Percentiles rank a stretch among this genome's conserved stretches.
Conservation (phyloP, 2,797 vertebrate genomes). For the Premnoplex brunnescens region DNA sequence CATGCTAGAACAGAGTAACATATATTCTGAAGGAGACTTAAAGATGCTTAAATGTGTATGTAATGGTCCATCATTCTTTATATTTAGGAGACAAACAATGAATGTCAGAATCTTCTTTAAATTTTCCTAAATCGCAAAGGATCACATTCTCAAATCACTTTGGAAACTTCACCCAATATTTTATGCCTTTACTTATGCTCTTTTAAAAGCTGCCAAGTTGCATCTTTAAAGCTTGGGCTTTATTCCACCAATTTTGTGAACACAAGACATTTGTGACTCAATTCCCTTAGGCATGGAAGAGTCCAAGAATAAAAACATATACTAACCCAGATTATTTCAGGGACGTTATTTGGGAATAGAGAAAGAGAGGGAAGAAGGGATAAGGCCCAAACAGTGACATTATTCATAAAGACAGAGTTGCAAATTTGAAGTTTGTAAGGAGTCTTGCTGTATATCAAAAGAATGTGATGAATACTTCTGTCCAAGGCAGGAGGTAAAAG, state of each 20-base stretch:
- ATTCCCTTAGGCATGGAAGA: not conserved
- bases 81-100: not conserved
- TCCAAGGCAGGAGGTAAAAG: not conserved
- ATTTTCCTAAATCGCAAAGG: not conserved
- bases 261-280: conserved; percentile 32
- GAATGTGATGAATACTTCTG: not conserved
- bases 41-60: not conserved
- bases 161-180: conserved; percentile 7
- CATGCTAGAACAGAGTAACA: not conserved
- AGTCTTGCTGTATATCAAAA: not conserved
- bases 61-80: not conserved
- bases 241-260: conserved; percentile 34
- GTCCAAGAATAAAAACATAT: conserved; percentile 11
- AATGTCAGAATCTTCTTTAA: conserved; percentile 31
- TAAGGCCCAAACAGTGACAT: not conserved
- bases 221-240: conserved; percentile 29
- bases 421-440: not conserved
- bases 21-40: not conserved
- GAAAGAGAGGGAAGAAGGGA: not conserved
- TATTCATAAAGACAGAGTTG: not conserved
- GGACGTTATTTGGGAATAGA: not conserved
- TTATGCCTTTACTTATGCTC: conserved; percentile 25
- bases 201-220: conserved; percentile 43
- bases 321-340: not conserved
- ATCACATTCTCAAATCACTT: not conserved